Base-by-base conservation (phyloP, 2,888 invertebrate genomes). In the Octonoba sinensis region DNA sequence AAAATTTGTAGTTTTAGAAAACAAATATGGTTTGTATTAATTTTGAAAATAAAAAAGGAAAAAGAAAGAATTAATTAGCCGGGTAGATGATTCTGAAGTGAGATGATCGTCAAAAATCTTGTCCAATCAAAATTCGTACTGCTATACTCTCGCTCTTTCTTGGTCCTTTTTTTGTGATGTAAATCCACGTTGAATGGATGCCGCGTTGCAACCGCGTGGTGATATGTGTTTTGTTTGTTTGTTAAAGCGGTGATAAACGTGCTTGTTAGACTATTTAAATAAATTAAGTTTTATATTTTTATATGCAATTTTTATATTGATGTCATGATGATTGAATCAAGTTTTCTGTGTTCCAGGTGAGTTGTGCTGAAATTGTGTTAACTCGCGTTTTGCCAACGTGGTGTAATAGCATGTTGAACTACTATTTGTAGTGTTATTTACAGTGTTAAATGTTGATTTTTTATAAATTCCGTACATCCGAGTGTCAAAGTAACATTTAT, bases 191-290 rank as follows among this genome's bases (percentile, higher is more conserved):
- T 76, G 67, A 67, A 54, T 36, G 54, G 54, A 60, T 76, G 76
- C 76, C 76, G 76, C 76, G 76, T 76, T 54, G 76, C 62, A 69
- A 20, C 76, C 69, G 69, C 67, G 67, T 69, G 76, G 76, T 76
- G 57, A 27, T 20, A 57, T 54, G 54, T 18, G 27, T 49, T 18
- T 54, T 49, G 36, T 49, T 54, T 13, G 22, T 51, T 44, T 46
- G 15, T 57, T 15, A n/a, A 59, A 44, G 20, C 54, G 16, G 76
- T 76, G 59, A 65, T 69, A 59, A 44, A 60, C 44, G n/a, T 46
- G 64, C 16, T 54, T 36, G 4, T 56, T 73, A 56, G 73, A 49
- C 1, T 6, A 36, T 36, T 36, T 36, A 36, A 36, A 8, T 6
- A 27, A 51, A 72, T 24, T n/a, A 62, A 64, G 46, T 54, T 64